Evolutionary conservation across 2,888 invertebrate species (phyloP).

Genomic region (Dynastes tityus): DNA sequence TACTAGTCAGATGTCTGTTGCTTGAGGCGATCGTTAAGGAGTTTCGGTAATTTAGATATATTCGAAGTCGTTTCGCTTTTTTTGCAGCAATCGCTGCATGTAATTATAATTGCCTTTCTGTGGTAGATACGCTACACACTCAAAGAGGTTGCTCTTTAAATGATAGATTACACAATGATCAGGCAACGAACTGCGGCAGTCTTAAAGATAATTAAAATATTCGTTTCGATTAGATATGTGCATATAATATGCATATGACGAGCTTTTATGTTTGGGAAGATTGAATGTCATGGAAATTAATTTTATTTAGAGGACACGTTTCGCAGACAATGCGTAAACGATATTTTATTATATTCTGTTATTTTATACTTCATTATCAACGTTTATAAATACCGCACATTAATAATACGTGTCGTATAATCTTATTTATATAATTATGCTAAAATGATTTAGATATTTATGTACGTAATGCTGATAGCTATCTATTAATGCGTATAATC

Average conservation of each 20-base stretch:
- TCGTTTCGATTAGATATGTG: background rate
- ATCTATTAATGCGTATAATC: background rate
- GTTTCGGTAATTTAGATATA: conserved; percentile 22
- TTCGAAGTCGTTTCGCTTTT: background rate
- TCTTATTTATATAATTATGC: background rate
- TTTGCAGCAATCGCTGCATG: background rate
- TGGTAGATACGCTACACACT: background rate
- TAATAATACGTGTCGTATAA: background rate
- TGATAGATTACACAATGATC: conserved; percentile 9
- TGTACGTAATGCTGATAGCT: background rate
- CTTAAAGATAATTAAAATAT: conserved; percentile 3
- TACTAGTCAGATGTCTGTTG: background rate
- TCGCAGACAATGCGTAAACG: background rate
- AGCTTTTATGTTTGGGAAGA: background rate
- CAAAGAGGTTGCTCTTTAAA: background rate
- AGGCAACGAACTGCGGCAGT: background rate
- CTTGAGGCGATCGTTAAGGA: background rate
- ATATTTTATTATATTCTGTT: background rate
- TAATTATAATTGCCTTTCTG: background rate
- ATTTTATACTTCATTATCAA: background rate
- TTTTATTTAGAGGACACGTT: background rate
- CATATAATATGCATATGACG: background rate
- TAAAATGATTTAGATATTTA: background rate
- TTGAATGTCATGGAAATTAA: background rate
- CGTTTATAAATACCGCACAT: background rate